These are phyloP conservation scores for Drosophila novamexicana DNA, from an alignment of 1,140 invertebrate genomes.

Conservation along the genomic window DNA sequence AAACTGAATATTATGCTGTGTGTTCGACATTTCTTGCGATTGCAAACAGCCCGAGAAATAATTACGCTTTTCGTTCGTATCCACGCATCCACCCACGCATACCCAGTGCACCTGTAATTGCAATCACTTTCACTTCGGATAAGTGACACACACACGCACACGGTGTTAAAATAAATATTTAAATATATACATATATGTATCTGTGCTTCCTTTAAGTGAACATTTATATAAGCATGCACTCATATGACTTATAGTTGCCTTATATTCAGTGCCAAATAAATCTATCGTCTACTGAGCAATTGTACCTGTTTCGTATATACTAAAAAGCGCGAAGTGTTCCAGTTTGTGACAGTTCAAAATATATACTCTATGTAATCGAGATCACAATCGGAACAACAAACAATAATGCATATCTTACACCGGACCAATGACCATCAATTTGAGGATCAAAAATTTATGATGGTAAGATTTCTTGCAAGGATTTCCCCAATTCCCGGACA, in stretches of 20 bases:
- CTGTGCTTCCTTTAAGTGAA: slow-evolving; percentile 7
- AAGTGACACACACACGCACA: slow-evolving; percentile 16
- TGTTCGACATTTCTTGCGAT: slow-evolving; percentile 49
- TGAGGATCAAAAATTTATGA: slow-evolving; percentile 84
- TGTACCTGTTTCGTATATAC: slow-evolving; percentile 68
- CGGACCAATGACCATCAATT: slow-evolving; percentile 84
- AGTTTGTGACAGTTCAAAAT: slow-evolving; percentile 40
- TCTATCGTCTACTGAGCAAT: slow-evolving; percentile 57
- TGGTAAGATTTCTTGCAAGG: slow-evolving; percentile 63
- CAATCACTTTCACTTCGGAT: slow-evolving; percentile 42
- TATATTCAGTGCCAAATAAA: slow-evolving; percentile 76
- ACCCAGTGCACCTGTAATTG: slow-evolving; percentile 29
- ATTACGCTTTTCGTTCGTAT: slow-evolving; percentile 29
- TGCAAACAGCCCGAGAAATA: slow-evolving; percentile 37
- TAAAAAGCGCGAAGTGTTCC: slow-evolving; percentile 47
- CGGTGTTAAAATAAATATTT: not conserved
- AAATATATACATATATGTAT: slow-evolving; percentile 8
- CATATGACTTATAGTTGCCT: slow-evolving; percentile 69
- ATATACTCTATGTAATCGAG: slow-evolving; percentile 51
- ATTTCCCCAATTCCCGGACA: too few relatives aligned
- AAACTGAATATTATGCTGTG: slow-evolving; percentile 58
- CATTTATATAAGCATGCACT: slow-evolving; percentile 26
- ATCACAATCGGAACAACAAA: slow-evolving; percentile 5
- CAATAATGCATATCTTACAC: slow-evolving; percentile 82
- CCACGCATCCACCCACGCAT: slow-evolving; percentile 14